A percentile compares a stretch with the other conserved stretches of the same genome.
Evolutionary conservation across 2,797 vertebrate genomes (phyloP).

Genomic region (Neosilurus mollespiculum): DNA sequence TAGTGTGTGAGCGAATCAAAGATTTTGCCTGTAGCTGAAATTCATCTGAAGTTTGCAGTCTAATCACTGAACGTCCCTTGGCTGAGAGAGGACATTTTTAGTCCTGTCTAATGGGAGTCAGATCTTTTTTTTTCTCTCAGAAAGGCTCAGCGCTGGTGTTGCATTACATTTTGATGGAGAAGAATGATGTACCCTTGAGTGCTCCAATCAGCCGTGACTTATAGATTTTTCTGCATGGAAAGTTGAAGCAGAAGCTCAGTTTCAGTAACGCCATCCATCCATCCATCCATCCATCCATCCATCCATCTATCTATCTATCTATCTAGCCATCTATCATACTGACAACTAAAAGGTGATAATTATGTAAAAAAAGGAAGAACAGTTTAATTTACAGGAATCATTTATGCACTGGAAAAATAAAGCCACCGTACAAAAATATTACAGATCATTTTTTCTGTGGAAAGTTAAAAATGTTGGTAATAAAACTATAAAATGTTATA

Average conservation of each 20-base stretch:
- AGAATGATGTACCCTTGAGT: conserved; percentile 45
- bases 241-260: conserved; percentile 47
- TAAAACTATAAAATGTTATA: not conserved
- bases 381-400: not conserved
- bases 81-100: conserved; percentile 40
- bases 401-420: not conserved
- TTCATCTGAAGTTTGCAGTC: conserved; percentile 14
- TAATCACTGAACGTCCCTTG: conserved; percentile 19
- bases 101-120: conserved; percentile 53
- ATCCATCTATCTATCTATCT: conserved; percentile 16
- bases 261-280: conserved; percentile 37
- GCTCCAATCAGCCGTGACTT: conserved; percentile 52
- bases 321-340: not conserved
- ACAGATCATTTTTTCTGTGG: not conserved
- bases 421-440: not conserved
- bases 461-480: not conserved
- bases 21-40: conserved; percentile 17
- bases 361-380: not conserved
- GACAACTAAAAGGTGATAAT: not conserved
- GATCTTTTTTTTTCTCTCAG: conserved; percentile 45
- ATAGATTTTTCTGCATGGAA: conserved; percentile 50
- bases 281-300: conserved; percentile 33
- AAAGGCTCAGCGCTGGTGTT: conserved; percentile 46
- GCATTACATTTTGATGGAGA: conserved; percentile 50
- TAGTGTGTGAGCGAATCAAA: not conserved